Conservation (phyloP, 2,113 vertebrate species). For the Podilymbus podiceps region DNA sequence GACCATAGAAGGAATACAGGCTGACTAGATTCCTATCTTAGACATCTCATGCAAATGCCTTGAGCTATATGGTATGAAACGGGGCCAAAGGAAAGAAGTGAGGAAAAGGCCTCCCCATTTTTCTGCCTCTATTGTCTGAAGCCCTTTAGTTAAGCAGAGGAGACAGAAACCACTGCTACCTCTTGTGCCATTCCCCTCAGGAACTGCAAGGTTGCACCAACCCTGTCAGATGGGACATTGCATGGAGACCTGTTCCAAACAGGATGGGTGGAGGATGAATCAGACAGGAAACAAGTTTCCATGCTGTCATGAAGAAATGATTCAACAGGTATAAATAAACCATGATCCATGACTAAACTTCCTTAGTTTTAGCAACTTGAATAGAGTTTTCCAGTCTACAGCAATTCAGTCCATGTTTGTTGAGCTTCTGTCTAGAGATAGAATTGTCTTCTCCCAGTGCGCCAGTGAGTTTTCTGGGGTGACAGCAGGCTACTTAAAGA, state of each 20-base stretch:
- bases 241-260: neutral
- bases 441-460: neutral
- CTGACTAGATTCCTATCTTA: neutral
- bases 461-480: neutral
- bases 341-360: neutral
- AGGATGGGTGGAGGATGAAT: neutral
- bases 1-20: conserved; percentile 18
- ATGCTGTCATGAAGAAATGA: neutral
- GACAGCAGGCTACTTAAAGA: neutral
- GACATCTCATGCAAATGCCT: conserved; percentile 13
- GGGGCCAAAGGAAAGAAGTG: neutral
- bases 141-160: neutral
- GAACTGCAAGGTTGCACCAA: neutral
- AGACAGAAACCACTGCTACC: neutral
- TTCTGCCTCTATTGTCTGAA: neutral
- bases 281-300: neutral
- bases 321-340: neutral
- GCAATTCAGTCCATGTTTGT: neutral
- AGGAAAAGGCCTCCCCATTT: neutral
- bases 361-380: neutral
- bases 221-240: neutral
- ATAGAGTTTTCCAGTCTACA: neutral
- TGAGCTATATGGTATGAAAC: neutral
- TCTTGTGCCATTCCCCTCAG: neutral
- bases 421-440: neutral